phyloP scores from a whole-genome alignment of 2,888 invertebrate species.

The Drosophila fungiperda region DNA sequence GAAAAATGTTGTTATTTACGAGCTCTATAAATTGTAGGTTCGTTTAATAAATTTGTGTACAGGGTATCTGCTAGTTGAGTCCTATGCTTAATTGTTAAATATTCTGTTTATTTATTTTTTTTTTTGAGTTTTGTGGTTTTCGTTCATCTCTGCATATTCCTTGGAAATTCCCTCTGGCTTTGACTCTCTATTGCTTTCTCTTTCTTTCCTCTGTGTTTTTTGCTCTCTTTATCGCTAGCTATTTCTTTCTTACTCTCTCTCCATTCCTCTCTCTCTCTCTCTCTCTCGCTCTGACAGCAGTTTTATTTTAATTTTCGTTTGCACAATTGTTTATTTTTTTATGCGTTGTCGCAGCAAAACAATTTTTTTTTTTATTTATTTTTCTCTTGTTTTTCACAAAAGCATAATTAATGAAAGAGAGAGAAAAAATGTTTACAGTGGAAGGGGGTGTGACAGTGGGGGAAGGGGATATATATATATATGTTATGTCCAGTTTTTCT shows the following conservation, averaged over 20 bases:
- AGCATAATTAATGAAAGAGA: not conserved
- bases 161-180: slow-evolving; percentile 10
- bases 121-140: not conserved
- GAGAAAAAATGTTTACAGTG: not conserved
- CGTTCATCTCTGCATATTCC: slow-evolving; percentile 6
- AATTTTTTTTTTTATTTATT: slow-evolving; percentile 22
- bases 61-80: slow-evolving; percentile 7
- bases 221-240: not conserved
- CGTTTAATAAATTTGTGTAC: not conserved
- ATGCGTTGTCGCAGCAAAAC: slow-evolving; percentile 51
- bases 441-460: not conserved
- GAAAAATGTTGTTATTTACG: not conserved
- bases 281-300: slow-evolving; percentile 4
- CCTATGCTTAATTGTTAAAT: no score
- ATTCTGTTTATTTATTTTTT: not conserved
- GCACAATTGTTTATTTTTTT: slow-evolving; percentile 48
- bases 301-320: slow-evolving; percentile 27
- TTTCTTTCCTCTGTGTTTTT: not conserved
- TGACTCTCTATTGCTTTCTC: slow-evolving; percentile 6
- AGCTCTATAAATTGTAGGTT: not conserved
- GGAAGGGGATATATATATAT: not conserved
- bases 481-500: slow-evolving; percentile 33
- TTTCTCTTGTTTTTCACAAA: slow-evolving; percentile 1
- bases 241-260: not conserved
- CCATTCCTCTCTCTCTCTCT: not conserved